phyloP scores from a whole-genome alignment of 2,113 vertebrate genomes.

The Struthio camelus region DNA sequence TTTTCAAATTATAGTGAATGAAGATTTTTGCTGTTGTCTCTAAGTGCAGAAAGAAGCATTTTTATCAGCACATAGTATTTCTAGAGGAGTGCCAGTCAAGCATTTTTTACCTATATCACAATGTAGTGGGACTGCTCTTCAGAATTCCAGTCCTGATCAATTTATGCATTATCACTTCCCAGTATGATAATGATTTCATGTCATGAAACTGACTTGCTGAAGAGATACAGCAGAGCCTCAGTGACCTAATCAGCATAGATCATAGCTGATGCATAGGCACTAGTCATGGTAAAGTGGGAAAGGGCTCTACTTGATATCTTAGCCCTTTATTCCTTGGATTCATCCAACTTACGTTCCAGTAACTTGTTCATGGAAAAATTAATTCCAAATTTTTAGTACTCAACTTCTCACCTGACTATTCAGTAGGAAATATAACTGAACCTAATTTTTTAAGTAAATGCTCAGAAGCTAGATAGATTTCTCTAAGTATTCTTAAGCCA shows the following conservation, averaged over 20 bases:
- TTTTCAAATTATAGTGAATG: background rate
- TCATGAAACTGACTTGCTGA: background rate
- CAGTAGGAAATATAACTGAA: background rate
- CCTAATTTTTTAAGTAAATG: background rate
- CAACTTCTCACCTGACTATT: background rate
- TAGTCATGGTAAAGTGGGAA: background rate
- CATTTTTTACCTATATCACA: background rate
- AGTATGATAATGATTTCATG: background rate
- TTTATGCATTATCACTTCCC: background rate
- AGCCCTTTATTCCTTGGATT: background rate
- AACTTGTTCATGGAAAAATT: background rate
- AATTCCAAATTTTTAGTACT: background rate
- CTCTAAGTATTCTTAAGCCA: background rate
- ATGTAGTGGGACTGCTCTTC: background rate
- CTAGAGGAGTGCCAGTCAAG: background rate
- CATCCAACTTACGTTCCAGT: background rate
- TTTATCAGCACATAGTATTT: background rate
- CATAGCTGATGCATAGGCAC: background rate
- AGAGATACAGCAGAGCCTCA: background rate
- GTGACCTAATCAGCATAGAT: background rate
- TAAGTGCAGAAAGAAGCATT: background rate
- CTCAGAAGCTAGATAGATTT: background rate
- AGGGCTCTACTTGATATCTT: background rate
- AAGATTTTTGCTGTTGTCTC: background rate
- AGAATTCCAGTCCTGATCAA: background rate